Base-by-base conservation (phyloP, 1,140 invertebrate genomes). In the Procambarus clarkii region DNA sequence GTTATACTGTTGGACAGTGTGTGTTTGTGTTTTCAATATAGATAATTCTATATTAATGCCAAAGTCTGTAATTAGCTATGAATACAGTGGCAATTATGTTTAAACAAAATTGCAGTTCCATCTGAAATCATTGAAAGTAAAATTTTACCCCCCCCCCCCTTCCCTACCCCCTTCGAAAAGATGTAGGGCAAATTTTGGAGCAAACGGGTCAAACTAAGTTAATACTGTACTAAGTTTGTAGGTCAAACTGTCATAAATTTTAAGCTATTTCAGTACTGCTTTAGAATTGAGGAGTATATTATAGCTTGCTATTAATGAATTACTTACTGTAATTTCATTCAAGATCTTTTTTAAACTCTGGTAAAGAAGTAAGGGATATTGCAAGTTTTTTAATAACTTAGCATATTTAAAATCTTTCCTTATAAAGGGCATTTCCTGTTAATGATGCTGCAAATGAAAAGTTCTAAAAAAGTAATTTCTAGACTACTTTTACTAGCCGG, bases 231-330 rank as follows among this genome's bases (percentile, higher is more conserved):
- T 18, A 69, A 3, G 64, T 69, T 69, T 13, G 18, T 21, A 11
- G 18, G 18, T 18, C 64, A 13, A 18, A 18, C 21, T 69, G 11
- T 71, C n/a, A 24, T 24, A 21, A 21, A 21, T 34, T 74, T 74
- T 74, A n/a, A 74, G 69, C 69, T 34, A 74, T 34, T 74, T 74
- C 7, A 54, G 48, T 54, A 45, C 79, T 81, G 79, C 48, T 81
- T 81, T 81, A 34, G 24, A 81, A 81, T 81, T 81, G n/a, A 24
- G 79, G 48, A 8, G 15, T 9, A 15, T 45, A 34, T 9, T 81
- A 81, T 81, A 58, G 48, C 79, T 34, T 81, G 50, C 48, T 74
- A 74, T 7, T 74, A 9, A 74, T 58, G n/a, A n/a, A 15, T 74
- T 8, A 74, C 24, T 0, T 34, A 74, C 24, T 9, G 7, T 74